Evolutionary conservation across 2,888 invertebrate genomes (phyloP), one percentile per base, ranked within the genome.

Genomic region (Epinotia demarniana): DNA sequence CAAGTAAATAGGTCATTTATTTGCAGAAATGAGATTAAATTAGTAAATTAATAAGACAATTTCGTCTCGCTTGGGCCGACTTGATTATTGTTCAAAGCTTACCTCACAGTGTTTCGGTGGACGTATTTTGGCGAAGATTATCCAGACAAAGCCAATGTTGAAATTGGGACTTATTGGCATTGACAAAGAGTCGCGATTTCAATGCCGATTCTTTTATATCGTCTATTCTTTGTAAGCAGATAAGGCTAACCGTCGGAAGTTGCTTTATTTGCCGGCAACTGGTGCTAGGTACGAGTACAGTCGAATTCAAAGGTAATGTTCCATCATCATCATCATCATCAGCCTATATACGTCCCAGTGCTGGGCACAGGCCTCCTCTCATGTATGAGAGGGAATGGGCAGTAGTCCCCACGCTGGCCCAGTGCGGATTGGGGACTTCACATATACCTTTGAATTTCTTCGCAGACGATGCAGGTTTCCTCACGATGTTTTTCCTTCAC

Each of bases 11-110:
- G 67, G 73, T 61, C 53, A 61, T 73, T 73, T 27, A 60, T 55
- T 73, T 73, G 55, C 33, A 27, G 19, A 61, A 68, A 61, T 55
- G 39, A 61, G 67, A 62, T 73, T 23, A 73, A 43, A 68, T 73
- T 73, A 73, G 55, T 61, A 61, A 73, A 68, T 68, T 73, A 73
- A 62, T 68, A 62, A 46, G 68, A 61, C 23, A 68, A 68, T 73
- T 68, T 55, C n/a, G 27, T 19, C n/a, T 33, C 55, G 39, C 67
- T 53, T 49, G 66, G 19, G 64, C 66, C 73, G 19, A 18, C 43
- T 39, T 43, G 68, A 61, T 62, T 39, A 73, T 67, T 67, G 19
- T 67, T 67, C 60, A 39, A 27, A n/a, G 23, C 18, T 66, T 33
- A 18, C 55, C 27, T 18, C 5, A 6, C 12, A 16, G 64, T 2